A percentile compares a stretch with the other conserved stretches of the same genome.
These are phyloP conservation scores for Mimas tiliae DNA, from an alignment of 2,888 invertebrate genomes.

Conservation along the genomic window DNA sequence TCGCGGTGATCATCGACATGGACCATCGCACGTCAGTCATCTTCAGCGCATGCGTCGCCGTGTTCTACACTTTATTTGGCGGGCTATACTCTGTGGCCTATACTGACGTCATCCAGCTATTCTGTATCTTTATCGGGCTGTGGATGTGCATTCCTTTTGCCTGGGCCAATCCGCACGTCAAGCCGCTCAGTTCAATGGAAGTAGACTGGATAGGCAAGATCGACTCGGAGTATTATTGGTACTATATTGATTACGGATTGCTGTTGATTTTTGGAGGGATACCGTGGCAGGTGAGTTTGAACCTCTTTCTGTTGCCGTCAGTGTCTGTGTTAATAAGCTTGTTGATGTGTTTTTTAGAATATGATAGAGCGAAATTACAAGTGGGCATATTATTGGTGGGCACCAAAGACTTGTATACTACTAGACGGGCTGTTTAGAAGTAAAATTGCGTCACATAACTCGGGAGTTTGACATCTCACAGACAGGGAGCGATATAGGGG, in stretches of 20 bases:
- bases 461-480: too few species aligned
- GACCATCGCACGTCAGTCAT: slow-evolving; percentile 96
- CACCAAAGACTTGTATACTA: too few species aligned
- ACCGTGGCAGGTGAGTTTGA: slow-evolving; percentile 93
- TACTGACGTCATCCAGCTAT: slow-evolving; percentile 98
- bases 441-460: too few species aligned
- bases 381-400: too few species aligned
- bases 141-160: slow-evolving; percentile 99
- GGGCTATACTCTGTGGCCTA: slow-evolving; percentile 99
- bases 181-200: slow-evolving; percentile 91
- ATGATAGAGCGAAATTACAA: too few species aligned
- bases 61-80: slow-evolving; percentile 98
- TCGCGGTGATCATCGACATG: slow-evolving; percentile 98
- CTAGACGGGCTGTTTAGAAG: too few species aligned
- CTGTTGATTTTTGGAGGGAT: slow-evolving; percentile 97
- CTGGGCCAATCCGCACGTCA: slow-evolving; percentile 94
- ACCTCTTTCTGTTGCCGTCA: too few species aligned
- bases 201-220: slow-evolving; percentile 96
- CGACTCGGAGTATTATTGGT: slow-evolving; percentile 89
- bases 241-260: slow-evolving; percentile 94
- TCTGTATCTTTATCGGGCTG: slow-evolving; percentile 98
- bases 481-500: too few species aligned
- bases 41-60: slow-evolving; percentile 97
- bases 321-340: not conserved
- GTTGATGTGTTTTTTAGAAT: too few species aligned